Evolutionary conservation across 2,797 vertebrate species (phyloP), one percentile per base, ranked within the genome.

Genomic region (Pangasius krempfi): DNA sequence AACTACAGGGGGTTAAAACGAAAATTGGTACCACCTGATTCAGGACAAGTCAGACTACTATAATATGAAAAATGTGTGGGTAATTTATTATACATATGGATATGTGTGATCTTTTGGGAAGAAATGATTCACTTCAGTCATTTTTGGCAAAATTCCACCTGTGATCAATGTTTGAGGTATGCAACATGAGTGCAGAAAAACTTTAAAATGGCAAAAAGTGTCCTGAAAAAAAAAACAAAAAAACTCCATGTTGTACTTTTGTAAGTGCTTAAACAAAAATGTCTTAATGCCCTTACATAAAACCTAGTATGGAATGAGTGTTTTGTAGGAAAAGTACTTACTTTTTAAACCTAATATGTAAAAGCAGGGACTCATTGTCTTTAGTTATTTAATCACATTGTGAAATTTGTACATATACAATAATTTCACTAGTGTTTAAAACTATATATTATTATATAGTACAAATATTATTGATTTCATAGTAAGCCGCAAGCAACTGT

Each of bases 11-110:
- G 70, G 22, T 73, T 70, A 25, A 85, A 76, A 86, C 25, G 25
- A 75, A 86, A 76, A 86, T 75, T 1, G 25, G 70, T 86, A 85
- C 50, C 70, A 86, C 16, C 56, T 78, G 73, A 66, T 86, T 79
- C 47, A 22, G 14, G 9, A n/a, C 16, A 86, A 86, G 73, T 66
- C 85, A 76, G 58, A 66, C 44, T 78, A 50, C 16, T 5, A 33
- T 86, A 78, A 78, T 30, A 52, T 62, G 70, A 58, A 47, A 73
- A 86, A 86, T 85, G 30, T 37, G 50, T 68, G 40, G 84, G 84
- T 73, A 85, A 72, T 85, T 85, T 72, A 40, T 73, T 70, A 56
- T 33, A 83, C 58, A 64, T 64, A 64, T 64, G 58, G 58, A 83
- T 47, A 30, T 47, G 30, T 83, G 80, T 50, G n/a, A 64, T 47